These are phyloP conservation scores for Vimba vimba DNA, from an alignment of 2,113 vertebrate species.

Conservation along the genomic window DNA sequence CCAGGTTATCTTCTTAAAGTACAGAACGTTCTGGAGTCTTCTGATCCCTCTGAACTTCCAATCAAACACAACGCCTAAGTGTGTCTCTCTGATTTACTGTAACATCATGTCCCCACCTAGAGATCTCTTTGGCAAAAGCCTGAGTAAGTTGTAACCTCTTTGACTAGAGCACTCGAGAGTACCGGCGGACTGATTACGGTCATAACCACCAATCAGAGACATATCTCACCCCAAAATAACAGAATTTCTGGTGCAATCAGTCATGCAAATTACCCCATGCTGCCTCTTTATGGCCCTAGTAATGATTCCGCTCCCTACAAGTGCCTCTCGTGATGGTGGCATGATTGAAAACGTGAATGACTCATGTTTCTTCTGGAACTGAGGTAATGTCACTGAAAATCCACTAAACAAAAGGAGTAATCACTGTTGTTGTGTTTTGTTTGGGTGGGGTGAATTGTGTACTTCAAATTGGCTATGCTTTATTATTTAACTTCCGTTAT, in stretches of 20 bases:
- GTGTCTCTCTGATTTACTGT: not conserved
- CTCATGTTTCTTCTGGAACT: constrained; percentile 53
- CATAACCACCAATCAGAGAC: constrained; percentile 55
- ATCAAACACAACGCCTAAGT: not conserved
- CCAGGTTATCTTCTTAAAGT: not conserved
- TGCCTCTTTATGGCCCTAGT: constrained; percentile 59
- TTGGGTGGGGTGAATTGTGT: not conserved
- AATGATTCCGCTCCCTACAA: constrained; percentile 53
- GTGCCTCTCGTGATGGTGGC: constrained; percentile 45
- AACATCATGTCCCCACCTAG: constrained; percentile 3
- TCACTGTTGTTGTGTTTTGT: not conserved
- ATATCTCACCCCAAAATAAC: constrained; percentile 53
- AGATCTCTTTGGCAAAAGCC: constrained; percentile 2
- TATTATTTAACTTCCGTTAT: not conserved
- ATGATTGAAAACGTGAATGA: constrained; percentile 63
- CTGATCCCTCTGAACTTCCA: not conserved
- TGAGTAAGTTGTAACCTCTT: not conserved
- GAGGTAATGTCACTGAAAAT: constrained; percentile 59
- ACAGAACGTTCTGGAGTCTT: not conserved
- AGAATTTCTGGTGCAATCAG: constrained; percentile 62
- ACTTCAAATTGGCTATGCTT: not conserved
- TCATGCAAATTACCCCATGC: constrained; percentile 65
- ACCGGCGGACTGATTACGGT: constrained; percentile 49
- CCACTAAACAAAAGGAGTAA: constrained; percentile 52
- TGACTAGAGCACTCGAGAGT: not conserved